These are phyloP conservation scores for Gila orcuttii DNA, from an alignment of 2,113 vertebrate genomes.

Conservation along the genomic window DNA sequence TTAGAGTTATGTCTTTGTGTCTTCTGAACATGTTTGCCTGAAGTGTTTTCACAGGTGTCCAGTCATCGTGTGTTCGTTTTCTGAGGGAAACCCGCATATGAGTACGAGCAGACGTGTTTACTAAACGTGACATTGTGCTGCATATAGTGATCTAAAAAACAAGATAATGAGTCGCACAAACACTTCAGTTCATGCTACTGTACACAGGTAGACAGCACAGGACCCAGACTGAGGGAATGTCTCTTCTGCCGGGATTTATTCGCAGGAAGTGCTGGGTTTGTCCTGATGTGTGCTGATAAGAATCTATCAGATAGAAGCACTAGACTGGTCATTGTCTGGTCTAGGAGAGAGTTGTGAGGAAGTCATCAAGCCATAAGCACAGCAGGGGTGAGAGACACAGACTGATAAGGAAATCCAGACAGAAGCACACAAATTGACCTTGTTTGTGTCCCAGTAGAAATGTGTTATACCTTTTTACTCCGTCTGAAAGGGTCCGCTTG, in stretches of 20 bases:
- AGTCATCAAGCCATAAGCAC: constrained; percentile 8
- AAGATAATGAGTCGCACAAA: neutral
- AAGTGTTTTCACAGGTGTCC: neutral
- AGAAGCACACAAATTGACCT: neutral
- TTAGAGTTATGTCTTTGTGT: neutral
- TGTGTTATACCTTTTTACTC: neutral
- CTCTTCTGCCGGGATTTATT: neutral
- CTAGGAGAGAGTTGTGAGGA: constrained; percentile 10
- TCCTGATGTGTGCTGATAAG: neutral
- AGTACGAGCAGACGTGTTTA: neutral
- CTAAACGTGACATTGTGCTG: neutral
- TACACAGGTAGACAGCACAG: neutral
- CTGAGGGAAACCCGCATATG: neutral
- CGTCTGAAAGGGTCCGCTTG: neutral
- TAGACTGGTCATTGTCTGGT: neutral
- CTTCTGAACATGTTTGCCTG: neutral
- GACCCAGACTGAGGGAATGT: neutral
- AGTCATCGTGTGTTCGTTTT: neutral
- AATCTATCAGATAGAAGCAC: neutral
- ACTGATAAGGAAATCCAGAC: constrained; percentile 7
- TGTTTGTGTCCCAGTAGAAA: neutral
- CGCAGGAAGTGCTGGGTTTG: neutral
- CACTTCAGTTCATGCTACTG: neutral
- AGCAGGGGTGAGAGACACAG: constrained; percentile 7
- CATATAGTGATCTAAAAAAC: constrained; percentile 16